Evolutionary conservation across 2,797 vertebrate species (phyloP), one percentile per base, ranked within the genome.

Genomic region (Carapus acus): DNA sequence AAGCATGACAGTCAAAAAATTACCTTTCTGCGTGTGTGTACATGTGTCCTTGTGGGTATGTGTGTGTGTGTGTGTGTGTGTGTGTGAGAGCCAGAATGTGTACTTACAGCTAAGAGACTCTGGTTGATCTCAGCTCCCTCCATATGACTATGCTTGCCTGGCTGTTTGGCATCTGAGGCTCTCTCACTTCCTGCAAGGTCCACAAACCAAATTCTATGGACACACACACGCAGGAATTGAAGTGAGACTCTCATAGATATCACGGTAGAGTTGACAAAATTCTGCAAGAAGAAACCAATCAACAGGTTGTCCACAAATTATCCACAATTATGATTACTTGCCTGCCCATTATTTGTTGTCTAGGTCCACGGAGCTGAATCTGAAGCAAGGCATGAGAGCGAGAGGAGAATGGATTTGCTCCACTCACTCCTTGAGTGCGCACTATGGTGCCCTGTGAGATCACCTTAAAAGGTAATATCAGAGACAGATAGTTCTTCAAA

Each of bases 41-140:
- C 16, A 17, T 50, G 14, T 47, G 18, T 62, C 9, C 37, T 17
- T 37, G 27, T 34, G 27, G 16, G 43, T 47, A 38, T 19, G 12
- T 36, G 37, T 40, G 49, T 52, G 39, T 40, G 37, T 42, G 39
- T 52, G 43, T 47, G 13, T 38, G 53, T 49, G 22, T 36, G 16
- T 55, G 15, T 8, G 15, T 40, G 41, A 51, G 27, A 39, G 17
- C 24, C 24, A 27, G 29, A 43, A 13, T 18, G 14, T n/a, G n/a
- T n/a, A 72, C 90, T 88, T 86, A 96, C 93, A 63, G 93, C 93
- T 73, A 96, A 73, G 49, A 96, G 88, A 78, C 94, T 95, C 82
- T 93, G 93, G 72, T 95, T 96, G 81, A 95, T 96, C 83, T 95
- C 93, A 41, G 93, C 93, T 67, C 89, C 93, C 80, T 95, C 94